Evolutionary conservation across 2,113 vertebrate species (phyloP), one percentile per base, ranked within the genome.

Genomic region (Butorides virescens): DNA sequence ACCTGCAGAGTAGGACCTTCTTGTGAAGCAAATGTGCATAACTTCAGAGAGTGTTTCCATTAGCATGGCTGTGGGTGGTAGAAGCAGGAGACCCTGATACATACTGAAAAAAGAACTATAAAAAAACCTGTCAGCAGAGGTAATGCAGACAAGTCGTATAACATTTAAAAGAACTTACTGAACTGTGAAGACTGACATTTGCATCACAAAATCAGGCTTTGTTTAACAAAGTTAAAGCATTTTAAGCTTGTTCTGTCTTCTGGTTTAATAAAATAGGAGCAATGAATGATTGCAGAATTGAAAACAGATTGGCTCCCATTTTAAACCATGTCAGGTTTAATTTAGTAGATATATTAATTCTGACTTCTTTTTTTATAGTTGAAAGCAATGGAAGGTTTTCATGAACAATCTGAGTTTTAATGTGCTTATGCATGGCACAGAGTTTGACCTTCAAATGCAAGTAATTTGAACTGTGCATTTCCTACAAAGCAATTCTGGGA

Each of bases 201-300:
- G 70, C 93, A 62, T 98, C 89, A 90, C 94, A 95, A 97, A 97
- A 96, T 95, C 71, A 87, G 94, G 89, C 87, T 97, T 96, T 96
- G 71, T 96, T 97, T 87, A 97, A 96, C 88, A 90, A 97, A 97
- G 73, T 94, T 97, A 95, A 96, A 97, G 85, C 49, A 86, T 96
- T 97, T 96, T 86, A 92, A 94, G 59, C 79, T 95, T 95, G 81
- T 95, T 95, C 87, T 93, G 79, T 93, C 83, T 95, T 91, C 82
- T 68, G 70, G 80, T 87, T 83, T 95, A 97, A 95, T 96, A 94
- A 95, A 93, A 87, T 32, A 67, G 73, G 75, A 96, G 26, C 30
- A 49, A 95, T 92, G 81, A 91, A 66, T 96, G 80, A 93, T 80
- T 74, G 61, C 63, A 76, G 86, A 95, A 94, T 84, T 95, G 77